Evolutionary conservation across 2,113 vertebrate species (phyloP), one percentile per base, ranked within the genome.

Genomic region (Romanogobio albipinnatus): DNA sequence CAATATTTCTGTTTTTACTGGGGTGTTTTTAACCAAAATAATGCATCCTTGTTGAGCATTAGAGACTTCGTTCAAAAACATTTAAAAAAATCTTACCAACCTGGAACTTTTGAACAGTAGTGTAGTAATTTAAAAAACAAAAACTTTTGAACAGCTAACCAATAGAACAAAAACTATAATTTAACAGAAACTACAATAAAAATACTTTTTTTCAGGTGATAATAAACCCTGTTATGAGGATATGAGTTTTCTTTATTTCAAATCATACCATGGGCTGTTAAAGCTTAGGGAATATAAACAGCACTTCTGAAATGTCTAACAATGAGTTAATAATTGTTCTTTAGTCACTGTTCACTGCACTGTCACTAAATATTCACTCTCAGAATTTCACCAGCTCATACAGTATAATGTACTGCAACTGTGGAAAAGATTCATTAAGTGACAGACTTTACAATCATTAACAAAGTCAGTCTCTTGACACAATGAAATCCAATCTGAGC

Each of bases 351-450:
- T 76, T 84, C n/a, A n/a, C n/a, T n/a, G n/a, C n/a, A n/a, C n/a
- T n/a, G n/a, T n/a, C n/a, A n/a, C n/a, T 39, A 84, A 62, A 84
- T 2, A 43, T 84, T 84, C 61, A 29, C 70, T 59, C 19, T 17
- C 14, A 39, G 64, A 70, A 17, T 49, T 81, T 51, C 45, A 49
- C 24, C 43, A 24, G 78, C 43, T 81, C 17, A 13, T 49, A n/a
- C 43, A 33, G 9, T 22, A 29, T 51, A 68, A 81, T 51, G 24
- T 36, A 81, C 43, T n/a, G 49, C 26, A 68, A 36, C 43, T 51
- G 14, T 47, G n/a, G 39, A 64, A 80, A 62, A 64, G 8, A 26
- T 24, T 79, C 24, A 76, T 33, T 76, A 76, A 51, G 33, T 43
- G 29, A 61, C n/a, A 17, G 39, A 33, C 45, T 68, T 39, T 39